phyloP scores from a whole-genome alignment of 1,140 invertebrate genomes.

The Aradophagus sp. region DNA sequence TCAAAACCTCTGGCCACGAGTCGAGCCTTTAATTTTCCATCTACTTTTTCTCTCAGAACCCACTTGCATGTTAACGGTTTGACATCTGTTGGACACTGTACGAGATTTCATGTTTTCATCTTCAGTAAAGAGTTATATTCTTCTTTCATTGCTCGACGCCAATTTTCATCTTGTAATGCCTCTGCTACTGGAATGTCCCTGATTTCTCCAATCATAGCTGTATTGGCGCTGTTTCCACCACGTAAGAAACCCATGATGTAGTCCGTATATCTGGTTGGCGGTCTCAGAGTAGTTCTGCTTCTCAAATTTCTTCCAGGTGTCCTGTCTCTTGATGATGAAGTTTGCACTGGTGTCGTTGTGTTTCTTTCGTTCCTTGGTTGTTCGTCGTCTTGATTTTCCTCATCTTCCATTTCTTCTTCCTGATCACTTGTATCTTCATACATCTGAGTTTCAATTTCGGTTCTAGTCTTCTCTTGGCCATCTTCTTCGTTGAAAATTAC shows the following conservation, averaged over 20 bases:
- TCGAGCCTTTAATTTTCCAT: conserved; percentile 61
- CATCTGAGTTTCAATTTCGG: conserved; percentile 10
- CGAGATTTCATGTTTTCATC: conserved; percentile 67
- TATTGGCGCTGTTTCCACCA: conserved; percentile 9
- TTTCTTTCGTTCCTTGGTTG: neutral
- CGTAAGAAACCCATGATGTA: conserved; percentile 8
- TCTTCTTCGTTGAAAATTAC: conserved; percentile 23
- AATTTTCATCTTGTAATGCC: neutral
- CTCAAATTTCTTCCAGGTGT: conserved; percentile 7
- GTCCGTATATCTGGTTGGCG: conserved; percentile 2
- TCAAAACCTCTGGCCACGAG: conserved; percentile 71
- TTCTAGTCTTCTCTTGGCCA: neutral
- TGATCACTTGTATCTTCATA: neutral
- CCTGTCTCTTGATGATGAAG: neutral
- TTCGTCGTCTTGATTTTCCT: neutral
- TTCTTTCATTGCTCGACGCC: conserved; percentile 49
- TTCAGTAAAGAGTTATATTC: conserved; percentile 63
- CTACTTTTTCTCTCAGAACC: conserved; percentile 61
- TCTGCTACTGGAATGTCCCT: conserved; percentile 1
- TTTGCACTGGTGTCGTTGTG: neutral
- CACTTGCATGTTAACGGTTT: conserved; percentile 60
- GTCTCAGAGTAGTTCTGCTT: neutral
- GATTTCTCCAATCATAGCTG: conserved; percentile 15
- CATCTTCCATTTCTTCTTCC: neutral
- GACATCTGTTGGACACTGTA: conserved; percentile 54